Evolutionary conservation across 2,888 invertebrate genomes (phyloP), one percentile per base, ranked within the genome.

Genomic region (Ophion ellenae): DNA sequence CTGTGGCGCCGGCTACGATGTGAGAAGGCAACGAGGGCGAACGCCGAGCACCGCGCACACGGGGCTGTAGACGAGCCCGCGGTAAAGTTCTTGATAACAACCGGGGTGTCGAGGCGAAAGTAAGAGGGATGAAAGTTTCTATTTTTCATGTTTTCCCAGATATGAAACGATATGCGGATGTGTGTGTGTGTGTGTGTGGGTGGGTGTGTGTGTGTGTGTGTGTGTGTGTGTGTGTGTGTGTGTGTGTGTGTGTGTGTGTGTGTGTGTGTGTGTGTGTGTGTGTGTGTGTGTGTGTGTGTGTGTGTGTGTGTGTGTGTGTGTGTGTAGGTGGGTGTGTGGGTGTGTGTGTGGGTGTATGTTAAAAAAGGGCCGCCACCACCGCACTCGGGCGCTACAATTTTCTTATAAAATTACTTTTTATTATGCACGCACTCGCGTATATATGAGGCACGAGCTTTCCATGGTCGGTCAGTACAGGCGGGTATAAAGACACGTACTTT

Each of bases 21-120:
- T 69, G 81, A 28, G 78, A 81, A 14, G 75, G 81, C 83, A 76
- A 32, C 53, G 67, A 61, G 74, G 74, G 71, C 61, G 66, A 64
- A 71, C 36, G 66, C 73, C 75, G 70, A 76, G 87, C 53, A 79
- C 66, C 63, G 67, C 79, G 73, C 14, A 79, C 24, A 77, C 63
- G 59, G 74, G 76, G 32, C 28, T 70, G 61, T 67, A 74, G 47
- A 59, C 63, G 66, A 64, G 70, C 57, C 70, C 75, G 75, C 71
- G 79, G 85, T 83, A 85, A 85, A 85, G 85, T 85, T 85, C 79
- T 85, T 85, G 85, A 85, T 85, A 85, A 85, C 85, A 85, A 83
- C 85, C 71, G 67, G 82, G 85, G 82, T 85, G 85, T 82, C 82
- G 85, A 76, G 83, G 82, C 85, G 79, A 83, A 85, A 85, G 85